Evolutionary conservation across 2,797 vertebrate genomes (phyloP).

Genomic region (Tenualosa ilisha): DNA sequence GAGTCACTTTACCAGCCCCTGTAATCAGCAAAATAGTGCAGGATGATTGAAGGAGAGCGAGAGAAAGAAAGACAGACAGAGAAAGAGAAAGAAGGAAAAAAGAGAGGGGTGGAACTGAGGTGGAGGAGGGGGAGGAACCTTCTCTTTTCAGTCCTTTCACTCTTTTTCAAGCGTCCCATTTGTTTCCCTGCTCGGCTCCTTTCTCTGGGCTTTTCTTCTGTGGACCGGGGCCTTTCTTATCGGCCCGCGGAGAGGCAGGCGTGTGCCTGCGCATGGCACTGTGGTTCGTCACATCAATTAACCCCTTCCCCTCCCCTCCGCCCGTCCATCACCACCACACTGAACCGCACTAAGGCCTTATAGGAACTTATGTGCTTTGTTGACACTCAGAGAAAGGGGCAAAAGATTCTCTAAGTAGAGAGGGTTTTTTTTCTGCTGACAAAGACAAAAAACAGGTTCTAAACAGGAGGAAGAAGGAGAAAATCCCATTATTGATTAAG

Average conservation of each 20-base stretch:
- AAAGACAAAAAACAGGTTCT: not conserved
- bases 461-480: not conserved
- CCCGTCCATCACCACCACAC: too few relatives aligned
- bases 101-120: constrained; percentile 65
- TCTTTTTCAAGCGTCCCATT: not conserved
- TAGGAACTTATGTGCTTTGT: not conserved
- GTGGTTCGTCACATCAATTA: not conserved
- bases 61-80: constrained; percentile 53
- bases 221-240: not conserved
- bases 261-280: not conserved
- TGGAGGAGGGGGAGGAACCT: not conserved
- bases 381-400: not conserved
- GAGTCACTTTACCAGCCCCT: not conserved
- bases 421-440: not conserved
- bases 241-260: not conserved
- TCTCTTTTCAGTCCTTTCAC: not conserved
- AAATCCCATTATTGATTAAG: not conserved
- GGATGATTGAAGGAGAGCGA: not conserved
- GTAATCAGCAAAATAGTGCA: not conserved
- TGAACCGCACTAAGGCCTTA: too few relatives aligned
- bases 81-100: constrained; percentile 57
- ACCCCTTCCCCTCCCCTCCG: not conserved
- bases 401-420: not conserved
- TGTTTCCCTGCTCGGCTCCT: not conserved
- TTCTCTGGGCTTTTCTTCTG: not conserved